Evolutionary conservation across 2,888 invertebrate species (phyloP).

Genomic region (Eulithis testata): DNA sequence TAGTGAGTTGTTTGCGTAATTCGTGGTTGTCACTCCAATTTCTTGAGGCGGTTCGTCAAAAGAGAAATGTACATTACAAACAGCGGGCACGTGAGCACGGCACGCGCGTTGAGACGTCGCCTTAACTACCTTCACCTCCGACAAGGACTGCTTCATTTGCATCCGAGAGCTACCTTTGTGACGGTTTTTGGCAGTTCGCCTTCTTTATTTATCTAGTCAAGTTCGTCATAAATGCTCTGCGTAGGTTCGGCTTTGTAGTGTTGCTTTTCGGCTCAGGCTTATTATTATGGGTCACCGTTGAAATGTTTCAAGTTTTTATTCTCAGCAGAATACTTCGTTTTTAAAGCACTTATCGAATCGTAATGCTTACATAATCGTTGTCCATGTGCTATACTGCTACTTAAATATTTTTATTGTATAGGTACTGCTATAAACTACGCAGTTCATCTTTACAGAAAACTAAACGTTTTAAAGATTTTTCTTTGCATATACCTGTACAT

Average conservation of each 20-base stretch:
- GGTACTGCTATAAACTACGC: no score
- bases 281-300: not conserved
- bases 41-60: conserved; percentile 13
- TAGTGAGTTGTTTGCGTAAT: conserved; percentile 3
- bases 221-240: not conserved
- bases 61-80: conserved; percentile 13
- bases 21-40: conserved; percentile 14
- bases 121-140: no score
- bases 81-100: not conserved
- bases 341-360: no score
- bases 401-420: not conserved
- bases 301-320: not conserved
- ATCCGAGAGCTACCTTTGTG: conserved; percentile 8
- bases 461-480: no score
- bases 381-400: no score
- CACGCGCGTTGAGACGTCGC: not conserved
- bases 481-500: no score
- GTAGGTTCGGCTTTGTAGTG: not conserved
- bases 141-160: conserved; percentile 19
- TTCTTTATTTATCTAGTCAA: conserved; percentile 1
- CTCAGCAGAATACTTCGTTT: not conserved
- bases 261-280: not conserved
- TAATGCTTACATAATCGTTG: no score
- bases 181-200: conserved; percentile 11
- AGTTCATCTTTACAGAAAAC: no score